Evolutionary conservation across 1,140 invertebrate genomes (phyloP), one percentile per base, ranked within the genome.

Genomic region (Drosophila grimshawi): DNA sequence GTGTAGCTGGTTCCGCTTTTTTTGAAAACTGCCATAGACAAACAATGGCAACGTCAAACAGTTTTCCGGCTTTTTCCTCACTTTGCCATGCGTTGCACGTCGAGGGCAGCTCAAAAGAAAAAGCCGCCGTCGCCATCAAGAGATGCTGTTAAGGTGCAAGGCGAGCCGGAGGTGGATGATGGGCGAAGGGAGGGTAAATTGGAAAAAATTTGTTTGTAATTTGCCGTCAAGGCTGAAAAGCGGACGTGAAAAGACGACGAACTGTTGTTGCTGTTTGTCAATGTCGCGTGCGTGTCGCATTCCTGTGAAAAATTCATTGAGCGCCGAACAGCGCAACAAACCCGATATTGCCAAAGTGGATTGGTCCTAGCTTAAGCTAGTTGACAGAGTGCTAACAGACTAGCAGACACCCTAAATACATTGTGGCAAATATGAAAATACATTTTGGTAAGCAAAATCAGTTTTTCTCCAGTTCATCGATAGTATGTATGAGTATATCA

Each of bases 41-140:
- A 75, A 75, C 72, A 75, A 75, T 75, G 72, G 72, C 59, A 57
- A 74, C 68, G 64, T 69, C 65, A 69, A 60, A 75, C 72, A 59
- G 72, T 69, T 75, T 69, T 70, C 66, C 66, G 72, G 71, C 65
- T 63, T 69, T 70, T 59, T 66, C 52, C 39, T 41, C 37, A 27
- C 65, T 61, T 76, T 70, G 72, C 66, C 56, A 76, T 76, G 72
- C 67, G 33, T 10, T 59, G 67, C 73, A 76, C 67, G 73, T 71
- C 35, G 39, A 46, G 66, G 46, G 43, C 48, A 64, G 53, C 73
- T 70, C 67, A 76, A 71, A 64, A 63, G 53, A 60, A 62, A 64
- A 55, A 63, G 67, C 62, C 69, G 66, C 66, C 72, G 48, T 33
- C 63, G 41, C 33, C 45, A 53, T 63, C 27, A 10, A 39, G 49